Evolutionary conservation across 2,113 vertebrate genomes (phyloP).

Genomic region (Meriones unguiculatus): DNA sequence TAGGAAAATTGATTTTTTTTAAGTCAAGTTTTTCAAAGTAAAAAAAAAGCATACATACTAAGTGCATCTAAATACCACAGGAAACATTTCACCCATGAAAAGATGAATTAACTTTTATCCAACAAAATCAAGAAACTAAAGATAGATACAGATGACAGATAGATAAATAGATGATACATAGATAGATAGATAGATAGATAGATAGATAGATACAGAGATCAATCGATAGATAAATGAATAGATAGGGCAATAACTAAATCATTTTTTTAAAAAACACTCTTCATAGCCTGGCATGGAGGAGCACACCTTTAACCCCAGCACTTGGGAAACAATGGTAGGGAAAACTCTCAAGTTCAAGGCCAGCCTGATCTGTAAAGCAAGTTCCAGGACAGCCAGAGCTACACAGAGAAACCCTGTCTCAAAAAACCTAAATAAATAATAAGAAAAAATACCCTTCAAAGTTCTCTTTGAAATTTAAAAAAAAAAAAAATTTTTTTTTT

Average conservation of each 20-base stretch:
- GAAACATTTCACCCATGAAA: constrained; percentile 21
- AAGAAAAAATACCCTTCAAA: background rate
- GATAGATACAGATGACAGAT: background rate
- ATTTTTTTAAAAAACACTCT: too few species aligned
- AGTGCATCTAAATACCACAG: background rate
- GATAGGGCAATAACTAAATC: background rate
- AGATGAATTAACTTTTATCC: constrained; percentile 1
- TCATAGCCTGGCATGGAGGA: too few species aligned
- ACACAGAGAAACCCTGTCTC: too few species aligned
- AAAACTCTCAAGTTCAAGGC: background rate
- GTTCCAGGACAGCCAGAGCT: too few species aligned
- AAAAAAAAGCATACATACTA: background rate
- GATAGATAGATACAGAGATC: background rate
- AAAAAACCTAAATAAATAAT: background rate
- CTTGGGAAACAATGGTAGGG: background rate
- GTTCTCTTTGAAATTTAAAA: constrained; percentile 26
- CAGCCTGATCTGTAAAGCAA: background rate
- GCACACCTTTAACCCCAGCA: too few species aligned
- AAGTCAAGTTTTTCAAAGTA: background rate
- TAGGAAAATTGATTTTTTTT: background rate
- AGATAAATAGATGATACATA: too few species aligned
- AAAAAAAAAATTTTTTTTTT: background rate
- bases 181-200: too few species aligned
- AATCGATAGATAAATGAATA: background rate
- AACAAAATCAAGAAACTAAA: constrained; percentile 40